Evolutionary conservation across 2,797 vertebrate genomes (phyloP), one percentile per base, ranked within the genome.

Genomic region (Acanthopagrus latus): DNA sequence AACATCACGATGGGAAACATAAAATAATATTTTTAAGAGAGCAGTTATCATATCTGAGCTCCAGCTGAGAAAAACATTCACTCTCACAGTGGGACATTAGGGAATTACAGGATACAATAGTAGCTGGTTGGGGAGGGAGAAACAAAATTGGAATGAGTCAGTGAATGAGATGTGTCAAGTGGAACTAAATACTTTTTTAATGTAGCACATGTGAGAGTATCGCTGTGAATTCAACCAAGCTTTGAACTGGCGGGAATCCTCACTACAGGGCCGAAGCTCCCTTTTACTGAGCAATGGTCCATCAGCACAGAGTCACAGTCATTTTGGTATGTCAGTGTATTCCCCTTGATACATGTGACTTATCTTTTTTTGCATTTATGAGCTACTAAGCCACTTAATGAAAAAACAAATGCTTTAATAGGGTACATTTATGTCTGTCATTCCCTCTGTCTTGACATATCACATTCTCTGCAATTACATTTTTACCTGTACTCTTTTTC

Each of bases 181-280:
- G 80, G 74, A 91, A 81, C 86, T 76, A 83, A 88, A 83, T 44
- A 38, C 77, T 84, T 82, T 71, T 82, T 83, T 70, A 69, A 74
- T 81, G 74, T 57, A 46, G 69, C n/a, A 54, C 79, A 81, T 43
- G 52, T 20, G 21, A 75, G 76, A 83, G 65, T 20, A 43, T 55
- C n/a, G 9, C 55, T 81, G 74, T 63, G 65, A 71, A 74, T 83
- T 86, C 69, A 89, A 74, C 77, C 3, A 43, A 71, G 79, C 74
- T 81, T 69, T 66, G 58, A 74, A 70, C 33, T 86, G 84, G 82
- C 66, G 50, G 71, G 80, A 50, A 20, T 71, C 76, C 74, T 84
- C 41, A 4, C 54, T 27, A n/a, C 64, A 25, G 64, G 47, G 62
- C 46, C 33, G 47, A 71, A 55, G 62, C 56, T 68, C 44, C 10